phyloP scores from a whole-genome alignment of 2,888 invertebrate species.

The Eupithecia subfuscata region DNA sequence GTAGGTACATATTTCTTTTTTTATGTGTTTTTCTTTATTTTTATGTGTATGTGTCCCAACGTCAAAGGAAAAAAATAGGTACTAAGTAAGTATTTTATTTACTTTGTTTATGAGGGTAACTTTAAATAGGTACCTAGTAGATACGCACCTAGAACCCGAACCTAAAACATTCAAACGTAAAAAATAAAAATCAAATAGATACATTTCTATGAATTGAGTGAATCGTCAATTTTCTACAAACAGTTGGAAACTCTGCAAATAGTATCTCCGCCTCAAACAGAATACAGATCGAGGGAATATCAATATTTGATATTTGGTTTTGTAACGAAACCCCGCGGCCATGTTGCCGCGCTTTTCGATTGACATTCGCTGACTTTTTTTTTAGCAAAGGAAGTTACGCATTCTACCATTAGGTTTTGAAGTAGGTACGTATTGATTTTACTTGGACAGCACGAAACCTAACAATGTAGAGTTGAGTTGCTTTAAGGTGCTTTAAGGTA shows the following conservation, averaged over 20 bases:
- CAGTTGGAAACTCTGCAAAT: constrained; percentile 62
- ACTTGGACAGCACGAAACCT: not conserved
- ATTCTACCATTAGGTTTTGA: not conserved
- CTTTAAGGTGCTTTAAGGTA: too few relatives aligned
- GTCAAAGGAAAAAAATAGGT: too few relatives aligned
- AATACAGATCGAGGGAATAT: constrained; percentile 79
- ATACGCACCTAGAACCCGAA: too few relatives aligned
- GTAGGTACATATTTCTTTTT: too few relatives aligned
- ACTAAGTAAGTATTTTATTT: too few relatives aligned
- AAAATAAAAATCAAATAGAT: constrained; percentile 10
- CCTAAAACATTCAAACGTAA: not conserved
- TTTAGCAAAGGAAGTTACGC: not conserved
- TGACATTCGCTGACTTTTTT: constrained; percentile 40
- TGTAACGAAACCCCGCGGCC: constrained; percentile 72
- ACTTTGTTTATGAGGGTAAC: too few relatives aligned
- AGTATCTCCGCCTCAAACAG: constrained; percentile 80
- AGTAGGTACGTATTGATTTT: not conserved
- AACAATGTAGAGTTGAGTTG: too few relatives aligned
- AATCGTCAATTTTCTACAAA: constrained; percentile 22
- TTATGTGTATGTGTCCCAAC: too few relatives aligned
- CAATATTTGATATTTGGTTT: constrained; percentile 83
- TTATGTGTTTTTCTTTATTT: too few relatives aligned
- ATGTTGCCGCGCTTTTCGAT: constrained; percentile 50
- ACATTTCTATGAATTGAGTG: constrained; percentile 31
- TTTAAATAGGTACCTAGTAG: too few relatives aligned